Base-by-base conservation (phyloP, 2,888 invertebrate species). In the Dromius quadrimaculatus region DNA sequence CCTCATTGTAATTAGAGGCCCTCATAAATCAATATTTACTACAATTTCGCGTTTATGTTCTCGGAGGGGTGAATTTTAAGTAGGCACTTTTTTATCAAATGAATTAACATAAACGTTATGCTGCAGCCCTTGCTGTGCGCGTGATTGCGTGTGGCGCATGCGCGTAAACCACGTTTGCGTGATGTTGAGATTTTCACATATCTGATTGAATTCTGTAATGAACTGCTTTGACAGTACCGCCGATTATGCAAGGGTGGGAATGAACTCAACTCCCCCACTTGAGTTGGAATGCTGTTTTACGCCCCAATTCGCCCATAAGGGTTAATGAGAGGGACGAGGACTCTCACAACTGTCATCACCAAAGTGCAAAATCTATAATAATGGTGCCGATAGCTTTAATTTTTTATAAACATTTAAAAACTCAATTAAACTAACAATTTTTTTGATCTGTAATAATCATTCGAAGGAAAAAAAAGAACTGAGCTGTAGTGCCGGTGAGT, bases 71-170 rank as follows among this genome's bases (percentile, higher is more conserved):
- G 77, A 76, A 77, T 77, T 74, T 74, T 76, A 75, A 76, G 54
- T 61, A 74, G 75, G 70, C 73, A 73, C 75, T 76, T 76, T 75
- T 74, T 74, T 73, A 75, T 75, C 76, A 74, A 73, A 75, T 71
- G 59, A 77, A 78, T 78, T 77, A 76, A 73, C 78, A 78, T 78
- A 78, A 78, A 75, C 77, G 77, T 77, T 77, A 75, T 71, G 74
- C 75, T 74, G 71, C 72, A 73, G 71, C 70, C 75, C 75, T 32
- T 57, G 41, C 13, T 15, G 38, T 43, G 62, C 13, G 23, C 62
- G 47, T 50, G 47, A 47, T 47, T 22, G 2, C 47, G 22, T 17
- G 38, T 20, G 6, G 63, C 43, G 65, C 65, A 34, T 65, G 65
- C 65, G 65, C 65, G 32, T 63, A 11, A 11, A n/a, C 20, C 8